phyloP scores from a whole-genome alignment of 2,113 vertebrate genomes.

The Pseudopipra pipra region DNA sequence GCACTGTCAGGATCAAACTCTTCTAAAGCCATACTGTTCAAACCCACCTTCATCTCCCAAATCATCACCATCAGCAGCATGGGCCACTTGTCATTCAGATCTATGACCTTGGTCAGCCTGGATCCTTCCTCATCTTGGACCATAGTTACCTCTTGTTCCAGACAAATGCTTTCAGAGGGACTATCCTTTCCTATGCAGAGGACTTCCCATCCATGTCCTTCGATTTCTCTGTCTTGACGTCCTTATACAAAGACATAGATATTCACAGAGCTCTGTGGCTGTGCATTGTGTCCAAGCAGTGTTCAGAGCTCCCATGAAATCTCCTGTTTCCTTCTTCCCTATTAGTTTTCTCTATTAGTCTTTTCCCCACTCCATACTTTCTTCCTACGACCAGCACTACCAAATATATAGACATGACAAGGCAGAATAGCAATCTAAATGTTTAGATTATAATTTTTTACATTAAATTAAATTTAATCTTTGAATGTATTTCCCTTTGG shows the following conservation, averaged over 20 bases:
- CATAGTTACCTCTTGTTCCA: not conserved
- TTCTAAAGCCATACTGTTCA: not conserved
- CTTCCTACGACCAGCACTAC: not conserved
- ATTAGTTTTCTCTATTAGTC: not conserved
- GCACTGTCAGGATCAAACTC: not conserved
- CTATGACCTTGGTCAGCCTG: not conserved
- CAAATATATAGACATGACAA: not conserved
- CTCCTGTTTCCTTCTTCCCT: not conserved
- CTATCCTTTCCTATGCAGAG: not conserved
- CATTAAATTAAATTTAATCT: not conserved
- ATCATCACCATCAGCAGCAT: not conserved
- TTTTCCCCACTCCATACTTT: not conserved
- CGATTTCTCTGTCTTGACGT: not conserved
- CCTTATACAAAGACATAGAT: not conserved
- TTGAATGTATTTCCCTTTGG: not conserved
- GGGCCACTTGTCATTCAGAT: not conserved
- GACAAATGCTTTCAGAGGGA: not conserved
- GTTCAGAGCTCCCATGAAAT: not conserved
- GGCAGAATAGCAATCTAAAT: not conserved
- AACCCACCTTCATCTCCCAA: not conserved
- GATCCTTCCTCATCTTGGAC: not conserved
- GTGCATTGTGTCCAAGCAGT: fast-evolving
- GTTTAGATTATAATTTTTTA: not conserved
- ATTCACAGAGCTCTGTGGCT: not conserved
- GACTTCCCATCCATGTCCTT: not conserved